Base-by-base conservation (phyloP, 2,797 vertebrate genomes). In the Emydoidea blandingii region DNA sequence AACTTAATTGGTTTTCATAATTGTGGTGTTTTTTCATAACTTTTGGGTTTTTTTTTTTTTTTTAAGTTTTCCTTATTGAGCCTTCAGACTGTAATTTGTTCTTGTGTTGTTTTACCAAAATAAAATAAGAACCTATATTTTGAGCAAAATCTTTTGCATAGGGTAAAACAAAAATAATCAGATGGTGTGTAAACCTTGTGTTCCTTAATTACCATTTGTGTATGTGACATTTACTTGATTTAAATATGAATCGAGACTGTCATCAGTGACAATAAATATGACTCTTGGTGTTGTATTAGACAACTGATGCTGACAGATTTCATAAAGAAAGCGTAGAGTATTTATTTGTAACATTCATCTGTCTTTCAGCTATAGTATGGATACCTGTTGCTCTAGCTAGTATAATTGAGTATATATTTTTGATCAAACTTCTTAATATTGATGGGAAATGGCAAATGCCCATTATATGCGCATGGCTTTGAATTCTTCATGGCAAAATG, bases 11-110 rank as follows among this genome's bases (percentile, higher is more conserved):
- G 18, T 68, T 68, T 68, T 72, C 65, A 72, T 41, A 72, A 37
- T 23, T 41, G 65, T 72, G 19, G 65, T 41, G 65, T 37, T n/a
- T n/a, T 37, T 72, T 72, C 37, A 11, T 72, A 23, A 41, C 68
- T 72, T 72, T 10, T 5, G n/a, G 14, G 25, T 57, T 59, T 34
- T 34, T 7, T 31, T 81, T 31, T 81, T 82, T 34, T 89, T 94
- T 83, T 90, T 79, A 50, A 68, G 10, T 86, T 97, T 95, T 89
- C 16, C 2, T 21, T 29, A 10, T 15, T 85, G 91, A 44, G 62
- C 81, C 88, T 84, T 93, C 80, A 90, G 92, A 93, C 86, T 91
- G 49, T 72, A 89, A 88, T n/a, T 93, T 87, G 44, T 90, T 95
- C 81, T 86, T 72, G n/a, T 81, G 59, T 89, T 94, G 31, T 34